Base-by-base conservation (phyloP, 2,113 vertebrate species). In the Syngnathus scovelli region DNA sequence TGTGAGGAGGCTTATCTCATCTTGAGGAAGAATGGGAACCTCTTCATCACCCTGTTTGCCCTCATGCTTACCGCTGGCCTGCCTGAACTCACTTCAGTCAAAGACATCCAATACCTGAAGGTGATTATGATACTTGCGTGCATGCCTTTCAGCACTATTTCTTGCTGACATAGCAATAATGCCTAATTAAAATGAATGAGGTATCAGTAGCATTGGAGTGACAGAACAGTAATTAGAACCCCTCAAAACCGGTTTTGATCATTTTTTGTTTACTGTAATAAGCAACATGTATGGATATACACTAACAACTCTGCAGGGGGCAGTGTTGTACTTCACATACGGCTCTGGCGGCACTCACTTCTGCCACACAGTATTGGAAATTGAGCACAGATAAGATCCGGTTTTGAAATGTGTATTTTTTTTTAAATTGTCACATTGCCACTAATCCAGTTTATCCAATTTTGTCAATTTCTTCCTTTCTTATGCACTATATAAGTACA, bases 61-160 rank as follows among this genome's bases (percentile, higher is more conserved):
- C 93, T 99, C 88, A 99, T 98, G 97, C 79, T 99, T 76, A 98
- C 97, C 41, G 95, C 96, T 56, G 97, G 96, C 27, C 93, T 99
- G 76, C 96, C 97, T 44, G 97, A 99, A 76, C 93, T 99, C 60
- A 96, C 94, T 5, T 99, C 96, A 7, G 91, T 98, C 81, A 99
- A 98, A 89, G 97, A 99, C 82, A 99, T 99, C 83, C 96, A 98
- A 85, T 99, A 99, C 90, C 91, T 99, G 84, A 99, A 99, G 95
- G 97, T 98, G 92, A 68, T 27, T 23, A 44, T 59, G 1, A 21
- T 51, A 59, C 33, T 23, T 38, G 36, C 39, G 37, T 37, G 48
- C 44, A 11, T 46, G 11, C 15, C 21, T 36, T 52, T 66, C 48
- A 39, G 7, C 44, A 48, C 44, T 48, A 16, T 48, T 0, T 12